Percentiles rank a stretch among this genome's conserved stretches.
phyloP scores from a whole-genome alignment of 2,888 invertebrate species.

The Cactoblastis cactorum region DNA sequence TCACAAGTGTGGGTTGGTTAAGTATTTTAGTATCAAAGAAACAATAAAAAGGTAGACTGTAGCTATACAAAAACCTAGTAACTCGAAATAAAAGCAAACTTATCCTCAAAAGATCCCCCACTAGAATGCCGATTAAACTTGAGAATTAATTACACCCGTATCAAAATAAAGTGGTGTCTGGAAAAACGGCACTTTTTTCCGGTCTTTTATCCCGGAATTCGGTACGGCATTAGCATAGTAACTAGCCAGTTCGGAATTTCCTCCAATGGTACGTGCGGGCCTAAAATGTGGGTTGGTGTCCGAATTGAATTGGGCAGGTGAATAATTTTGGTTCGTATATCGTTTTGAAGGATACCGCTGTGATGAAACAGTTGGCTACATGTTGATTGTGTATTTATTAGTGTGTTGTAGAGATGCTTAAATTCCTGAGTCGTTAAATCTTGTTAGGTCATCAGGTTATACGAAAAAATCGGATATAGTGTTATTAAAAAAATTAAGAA shows the following conservation, averaged over 20 bases:
- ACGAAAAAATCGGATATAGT: too few species aligned
- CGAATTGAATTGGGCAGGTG: neutral
- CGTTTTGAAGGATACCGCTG: neutral
- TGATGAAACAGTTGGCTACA: too few species aligned
- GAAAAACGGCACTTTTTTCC: slow-evolving; percentile 33
- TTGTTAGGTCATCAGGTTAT: too few species aligned
- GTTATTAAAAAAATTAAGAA: too few species aligned
- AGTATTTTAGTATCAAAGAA: too few species aligned
- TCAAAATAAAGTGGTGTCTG: slow-evolving; percentile 14
- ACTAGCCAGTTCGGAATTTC: slow-evolving; percentile 37
- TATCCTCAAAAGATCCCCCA: neutral
- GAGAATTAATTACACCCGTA: slow-evolving; percentile 10
- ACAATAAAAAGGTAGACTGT: neutral
- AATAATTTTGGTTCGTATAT: too few species aligned
- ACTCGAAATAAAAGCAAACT: neutral
- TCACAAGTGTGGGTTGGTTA: too few species aligned
- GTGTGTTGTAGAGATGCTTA: too few species aligned
- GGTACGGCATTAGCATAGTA: slow-evolving; percentile 65
- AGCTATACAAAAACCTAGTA: neutral
- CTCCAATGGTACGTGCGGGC: neutral
- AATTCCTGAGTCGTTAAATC: too few species aligned
- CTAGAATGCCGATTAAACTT: neutral
- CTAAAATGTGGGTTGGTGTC: neutral
- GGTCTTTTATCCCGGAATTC: slow-evolving; percentile 39
- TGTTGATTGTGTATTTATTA: too few species aligned